phyloP scores from a whole-genome alignment of 2,888 invertebrate species.

The Meteorus cinctellus region DNA sequence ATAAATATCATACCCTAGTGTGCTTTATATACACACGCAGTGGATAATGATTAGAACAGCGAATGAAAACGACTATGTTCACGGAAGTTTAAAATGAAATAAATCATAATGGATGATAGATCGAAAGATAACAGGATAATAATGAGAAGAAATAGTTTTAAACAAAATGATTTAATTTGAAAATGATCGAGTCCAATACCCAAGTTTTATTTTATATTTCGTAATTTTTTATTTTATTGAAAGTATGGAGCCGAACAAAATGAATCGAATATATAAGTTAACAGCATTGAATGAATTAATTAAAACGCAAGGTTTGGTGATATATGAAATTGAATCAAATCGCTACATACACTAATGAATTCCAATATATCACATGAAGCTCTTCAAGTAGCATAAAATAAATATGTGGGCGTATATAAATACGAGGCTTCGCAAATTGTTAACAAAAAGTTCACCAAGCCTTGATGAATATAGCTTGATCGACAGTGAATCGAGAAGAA shows the following conservation, averaged over 20 bases:
- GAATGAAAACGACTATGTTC: not conserved
- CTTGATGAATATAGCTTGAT: constrained; percentile 44
- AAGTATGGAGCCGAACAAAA: not conserved
- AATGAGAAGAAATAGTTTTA: not conserved
- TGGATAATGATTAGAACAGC: not conserved
- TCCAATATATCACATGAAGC: not conserved
- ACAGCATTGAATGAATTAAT: constrained; percentile 3
- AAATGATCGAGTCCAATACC: not conserved
- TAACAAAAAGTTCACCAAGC: constrained; percentile 44
- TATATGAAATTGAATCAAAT: not conserved
- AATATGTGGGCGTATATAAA: not conserved
- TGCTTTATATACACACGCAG: not conserved
- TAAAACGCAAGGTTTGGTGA: constrained; percentile 47
- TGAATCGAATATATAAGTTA: not conserved
- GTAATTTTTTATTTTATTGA: not conserved
- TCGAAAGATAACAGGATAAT: not conserved
- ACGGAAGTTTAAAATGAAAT: constrained; percentile 10
- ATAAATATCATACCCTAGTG: not conserved
- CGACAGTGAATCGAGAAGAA: constrained; percentile 35
- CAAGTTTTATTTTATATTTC: not conserved
- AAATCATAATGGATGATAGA: constrained; percentile 10
- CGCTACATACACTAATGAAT: not conserved
- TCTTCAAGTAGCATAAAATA: not conserved
- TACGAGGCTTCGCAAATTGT: constrained; percentile 19
- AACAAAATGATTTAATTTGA: not conserved